A percentile compares a stretch with the other conserved stretches of the same genome.
Evolutionary conservation across 2,888 invertebrate genomes (phyloP).

Genomic region (Drosophila acutilabella): DNA sequence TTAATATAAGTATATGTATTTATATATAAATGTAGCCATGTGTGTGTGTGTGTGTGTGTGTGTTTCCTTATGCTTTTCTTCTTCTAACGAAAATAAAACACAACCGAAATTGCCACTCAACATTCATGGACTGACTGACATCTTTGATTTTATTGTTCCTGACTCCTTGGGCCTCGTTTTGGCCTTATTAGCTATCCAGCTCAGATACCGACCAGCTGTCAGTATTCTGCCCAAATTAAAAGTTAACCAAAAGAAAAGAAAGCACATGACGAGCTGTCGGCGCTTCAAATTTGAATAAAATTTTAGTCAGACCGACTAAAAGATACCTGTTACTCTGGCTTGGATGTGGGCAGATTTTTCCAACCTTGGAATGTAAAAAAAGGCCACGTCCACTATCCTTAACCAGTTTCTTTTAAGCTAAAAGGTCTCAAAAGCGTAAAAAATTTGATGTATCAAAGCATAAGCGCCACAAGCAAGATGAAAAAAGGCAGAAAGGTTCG

Average conservation of each 20-base stretch:
- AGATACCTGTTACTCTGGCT: too few species aligned
- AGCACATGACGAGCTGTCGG: slow-evolving; percentile 23
- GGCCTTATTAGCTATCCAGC: slow-evolving; percentile 8
- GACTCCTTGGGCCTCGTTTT: background rate
- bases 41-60: background rate
- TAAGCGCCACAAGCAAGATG: too few species aligned
- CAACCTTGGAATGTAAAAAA: too few species aligned
- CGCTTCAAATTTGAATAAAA: slow-evolving; percentile 7
- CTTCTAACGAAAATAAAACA: slow-evolving; percentile 11
- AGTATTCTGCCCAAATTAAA: slow-evolving; percentile 48
- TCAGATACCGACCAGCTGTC: slow-evolving; percentile 37
- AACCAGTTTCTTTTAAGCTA: too few species aligned
- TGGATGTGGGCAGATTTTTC: too few species aligned
- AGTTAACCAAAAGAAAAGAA: slow-evolving; percentile 23
- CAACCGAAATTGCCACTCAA: slow-evolving; percentile 58
- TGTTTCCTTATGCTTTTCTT: background rate
- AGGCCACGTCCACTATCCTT: too few species aligned
- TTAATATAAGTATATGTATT: slow-evolving; percentile 39
- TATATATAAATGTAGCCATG: slow-evolving; percentile 35
- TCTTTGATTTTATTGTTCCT: slow-evolving; percentile 64
- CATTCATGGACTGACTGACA: slow-evolving; percentile 64
- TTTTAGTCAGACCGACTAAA: background rate
- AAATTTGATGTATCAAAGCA: too few species aligned
- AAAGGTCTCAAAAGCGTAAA: too few species aligned
- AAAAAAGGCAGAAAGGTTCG: background rate